These are phyloP conservation scores for Pangasianodon gigas DNA, from an alignment of 2,113 vertebrate species.

Conservation along the genomic window DNA sequence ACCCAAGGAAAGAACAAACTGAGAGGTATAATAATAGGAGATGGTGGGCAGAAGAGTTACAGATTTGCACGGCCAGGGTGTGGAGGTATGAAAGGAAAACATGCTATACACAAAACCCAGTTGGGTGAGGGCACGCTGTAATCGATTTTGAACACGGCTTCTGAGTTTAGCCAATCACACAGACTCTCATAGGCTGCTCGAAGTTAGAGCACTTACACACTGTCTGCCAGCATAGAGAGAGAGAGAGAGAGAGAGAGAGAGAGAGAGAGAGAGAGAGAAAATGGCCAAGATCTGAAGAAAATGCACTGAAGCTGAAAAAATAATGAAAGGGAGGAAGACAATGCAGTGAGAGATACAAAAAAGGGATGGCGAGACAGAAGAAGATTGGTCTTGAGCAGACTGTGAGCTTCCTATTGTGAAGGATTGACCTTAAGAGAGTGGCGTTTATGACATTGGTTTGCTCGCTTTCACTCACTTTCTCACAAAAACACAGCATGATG, in stretches of 20 bases:
- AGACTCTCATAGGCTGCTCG: constrained; percentile 69
- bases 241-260: constrained; percentile 58
- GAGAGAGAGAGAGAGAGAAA: constrained; percentile 60
- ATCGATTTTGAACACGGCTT: constrained; percentile 77
- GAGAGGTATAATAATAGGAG: constrained; percentile 2
- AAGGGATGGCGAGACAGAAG: constrained; percentile 46
- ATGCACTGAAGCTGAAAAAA: constrained; percentile 14
- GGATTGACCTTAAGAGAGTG: constrained; percentile 67
- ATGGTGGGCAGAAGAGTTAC: constrained; percentile 51
- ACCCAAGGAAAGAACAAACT: constrained; percentile 30
- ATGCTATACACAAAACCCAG: constrained; percentile 74
- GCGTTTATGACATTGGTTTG: constrained; percentile 30
- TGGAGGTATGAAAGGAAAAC: constrained; percentile 70
- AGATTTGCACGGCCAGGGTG: constrained; percentile 67
- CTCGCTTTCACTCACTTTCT: constrained; percentile 8
- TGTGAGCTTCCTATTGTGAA: constrained; percentile 60
- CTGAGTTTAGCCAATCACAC: constrained; percentile 71
- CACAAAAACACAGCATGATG: constrained; percentile 24
- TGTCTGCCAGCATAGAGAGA: constrained; percentile 67
- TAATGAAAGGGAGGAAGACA: constrained; percentile 34
- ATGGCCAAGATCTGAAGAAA: constrained; percentile 45
- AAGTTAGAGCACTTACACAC: constrained; percentile 72
- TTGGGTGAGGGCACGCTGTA: constrained; percentile 70
- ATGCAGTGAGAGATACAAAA: constrained; percentile 52
- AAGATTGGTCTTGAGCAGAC: constrained; percentile 52